These are phyloP conservation scores for Acanthochromis polyacanthus DNA, from an alignment of 2,113 vertebrate species.

Conservation along the genomic window DNA sequence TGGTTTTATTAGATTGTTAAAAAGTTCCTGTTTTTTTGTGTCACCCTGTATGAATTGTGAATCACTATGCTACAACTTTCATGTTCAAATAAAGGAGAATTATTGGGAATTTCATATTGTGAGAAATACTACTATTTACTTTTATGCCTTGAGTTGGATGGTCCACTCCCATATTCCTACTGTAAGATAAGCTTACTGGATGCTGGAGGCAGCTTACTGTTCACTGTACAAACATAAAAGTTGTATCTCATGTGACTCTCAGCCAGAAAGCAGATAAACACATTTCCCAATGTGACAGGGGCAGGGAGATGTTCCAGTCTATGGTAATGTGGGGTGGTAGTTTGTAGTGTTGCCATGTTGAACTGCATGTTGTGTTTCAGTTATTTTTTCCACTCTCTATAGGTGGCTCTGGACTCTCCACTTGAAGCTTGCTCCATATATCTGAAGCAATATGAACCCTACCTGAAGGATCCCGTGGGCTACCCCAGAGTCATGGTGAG, in stretches of 20 bases:
- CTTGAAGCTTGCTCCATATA: slow-evolving; percentile 88
- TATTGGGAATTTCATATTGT: background rate
- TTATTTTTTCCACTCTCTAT: slow-evolving; percentile 26
- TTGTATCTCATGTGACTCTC: too few species aligned
- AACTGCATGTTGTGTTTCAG: background rate
- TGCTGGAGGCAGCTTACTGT: background rate
- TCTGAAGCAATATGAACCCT: slow-evolving; percentile 90
- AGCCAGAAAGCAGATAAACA: background rate
- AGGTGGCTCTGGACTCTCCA: slow-evolving; percentile 92
- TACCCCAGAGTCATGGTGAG: slow-evolving; percentile 93
- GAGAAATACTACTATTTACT: background rate
- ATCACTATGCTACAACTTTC: background rate
- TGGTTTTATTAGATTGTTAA: too few species aligned
- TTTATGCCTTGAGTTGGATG: too few species aligned
- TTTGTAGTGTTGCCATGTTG: background rate
- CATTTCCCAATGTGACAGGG: background rate
- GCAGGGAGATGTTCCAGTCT: background rate
- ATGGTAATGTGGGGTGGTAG: background rate
- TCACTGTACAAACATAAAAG: background rate
- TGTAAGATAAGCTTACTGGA: background rate
- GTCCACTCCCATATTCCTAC: background rate
- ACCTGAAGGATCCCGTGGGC: slow-evolving; percentile 91
- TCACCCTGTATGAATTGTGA: background rate
- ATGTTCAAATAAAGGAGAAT: background rate
- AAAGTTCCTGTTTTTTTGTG: too few species aligned